phyloP scores from a whole-genome alignment of 2,113 vertebrate species.

The Ciconia maguari region DNA sequence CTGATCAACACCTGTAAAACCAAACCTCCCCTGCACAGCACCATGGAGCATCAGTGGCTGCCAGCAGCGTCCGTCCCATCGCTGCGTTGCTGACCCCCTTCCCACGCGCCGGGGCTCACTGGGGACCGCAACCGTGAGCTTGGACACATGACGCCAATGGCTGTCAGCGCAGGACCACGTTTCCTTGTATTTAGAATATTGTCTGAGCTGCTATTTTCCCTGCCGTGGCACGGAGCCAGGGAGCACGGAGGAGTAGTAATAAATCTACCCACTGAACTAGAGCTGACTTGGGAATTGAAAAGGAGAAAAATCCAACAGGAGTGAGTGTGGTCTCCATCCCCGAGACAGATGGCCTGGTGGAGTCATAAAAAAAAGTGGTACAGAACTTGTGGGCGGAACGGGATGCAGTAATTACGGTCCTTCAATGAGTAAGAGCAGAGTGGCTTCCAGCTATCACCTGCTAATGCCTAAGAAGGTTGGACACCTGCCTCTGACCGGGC shows the following conservation, averaged over 20 bases:
- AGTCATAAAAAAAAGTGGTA: not conserved
- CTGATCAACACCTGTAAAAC: not conserved
- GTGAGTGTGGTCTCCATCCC: slow-evolving; percentile 20
- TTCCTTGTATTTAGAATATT: not conserved
- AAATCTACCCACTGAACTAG: slow-evolving; percentile 41
- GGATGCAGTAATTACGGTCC: not conserved
- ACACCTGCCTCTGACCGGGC: not conserved
- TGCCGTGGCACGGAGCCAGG: not conserved
- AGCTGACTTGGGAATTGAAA: slow-evolving; percentile 49
- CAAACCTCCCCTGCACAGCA: rapidly evolving
- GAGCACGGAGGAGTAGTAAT: not conserved
- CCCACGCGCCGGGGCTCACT: rapidly evolving
- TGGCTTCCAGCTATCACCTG: not conserved
- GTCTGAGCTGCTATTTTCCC: not conserved
- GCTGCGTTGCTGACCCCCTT: not conserved
- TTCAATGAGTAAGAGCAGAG: not conserved
- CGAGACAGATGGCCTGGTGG: slow-evolving; percentile 26
- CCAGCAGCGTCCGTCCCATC: not conserved
- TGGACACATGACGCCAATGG: rapidly evolving
- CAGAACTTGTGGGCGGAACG: not conserved
- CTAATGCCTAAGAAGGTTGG: not conserved
- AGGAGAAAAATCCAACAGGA: slow-evolving; percentile 33
- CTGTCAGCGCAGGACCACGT: not conserved
- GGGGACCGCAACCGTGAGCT: not conserved
- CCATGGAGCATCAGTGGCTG: rapidly evolving